Base-by-base conservation (phyloP, 2,797 vertebrate genomes). In the Alauda arvensis region DNA sequence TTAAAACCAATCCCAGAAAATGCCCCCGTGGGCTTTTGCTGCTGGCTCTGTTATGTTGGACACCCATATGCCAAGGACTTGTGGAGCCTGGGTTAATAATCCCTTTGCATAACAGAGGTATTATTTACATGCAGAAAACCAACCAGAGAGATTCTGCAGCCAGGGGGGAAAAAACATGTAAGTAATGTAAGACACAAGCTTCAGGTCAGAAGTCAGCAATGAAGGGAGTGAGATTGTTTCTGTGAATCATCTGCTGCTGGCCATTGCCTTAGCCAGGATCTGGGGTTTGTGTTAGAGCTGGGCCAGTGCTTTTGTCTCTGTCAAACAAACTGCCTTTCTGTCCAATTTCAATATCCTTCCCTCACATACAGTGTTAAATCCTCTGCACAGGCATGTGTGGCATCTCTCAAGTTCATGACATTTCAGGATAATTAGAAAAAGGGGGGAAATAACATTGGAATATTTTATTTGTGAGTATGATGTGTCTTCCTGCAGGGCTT, bases 1-100 rank as follows among this genome's bases (percentile, higher is more conserved):
- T 71, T 43, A 57, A 77, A 76, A 66, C 23, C n/a, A n/a, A 0
- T 29, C 48, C 60, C n/a, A 31, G 25, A 3, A n/a, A 43, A 31
- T 9, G 15, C 9, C 37, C 24, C 25, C 2, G 4, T 60, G 61
- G 9, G 45, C 9, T 86, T 75, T 67, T 81, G 52, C 67, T 88
- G 49, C 65, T 82, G n/a, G 11, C 31, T 57, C 81, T 1, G 1
- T 74, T 85, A 31, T 78, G 85, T 76, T 48, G 33, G 26, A 42
- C 6, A 8, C 39, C 26, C 7, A 1, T 14, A 25, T 12, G 62
- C 48, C 17, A 39, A 34, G 29, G 51, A 57, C 49, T 92, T 63
- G 70, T 60, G 68, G 34, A 87, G 45, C n/a, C 33, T 78, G 37
- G 65, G 88, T 71, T 55, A 82, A 67, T 93, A 88, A 87, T 88